phyloP scores from a whole-genome alignment of 2,888 invertebrate species.

The Antheraea assamensis region DNA sequence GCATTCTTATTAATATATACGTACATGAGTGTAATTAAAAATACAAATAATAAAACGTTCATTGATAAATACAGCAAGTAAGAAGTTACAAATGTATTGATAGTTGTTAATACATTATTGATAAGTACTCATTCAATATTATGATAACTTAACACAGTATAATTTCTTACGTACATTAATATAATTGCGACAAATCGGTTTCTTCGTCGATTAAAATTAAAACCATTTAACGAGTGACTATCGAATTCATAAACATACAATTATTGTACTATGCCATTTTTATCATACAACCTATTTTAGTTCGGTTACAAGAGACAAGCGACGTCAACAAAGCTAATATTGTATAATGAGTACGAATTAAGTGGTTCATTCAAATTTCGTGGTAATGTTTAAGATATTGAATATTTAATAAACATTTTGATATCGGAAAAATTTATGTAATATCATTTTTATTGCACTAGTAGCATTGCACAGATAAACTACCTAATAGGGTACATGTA shows the following conservation, averaged over 20 bases:
- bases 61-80: neutral
- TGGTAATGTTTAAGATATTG: too few species aligned
- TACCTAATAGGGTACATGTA: too few species aligned
- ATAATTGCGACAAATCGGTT: neutral
- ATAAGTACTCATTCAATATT: neutral
- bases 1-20: neutral
- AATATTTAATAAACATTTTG: too few species aligned
- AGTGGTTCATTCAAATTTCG: too few species aligned
- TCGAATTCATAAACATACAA: neutral
- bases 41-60: constrained; percentile 6
- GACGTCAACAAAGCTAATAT: neutral
- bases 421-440: too few species aligned
- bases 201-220: neutral
- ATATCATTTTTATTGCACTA: too few species aligned
- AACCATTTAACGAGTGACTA: neutral
- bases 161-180: neutral
- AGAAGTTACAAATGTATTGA: neutral
- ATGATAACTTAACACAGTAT: neutral
- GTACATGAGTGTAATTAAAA: neutral
- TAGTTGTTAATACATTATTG: constrained; percentile 6
- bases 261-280: neutral
- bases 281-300: neutral
- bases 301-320: neutral
- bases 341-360: too few species aligned
- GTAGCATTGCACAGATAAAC: too few species aligned